Percentiles rank a stretch among this genome's conserved stretches.
phyloP scores from a whole-genome alignment of 2,888 invertebrate genomes.

The Cheilosia pagana region DNA sequence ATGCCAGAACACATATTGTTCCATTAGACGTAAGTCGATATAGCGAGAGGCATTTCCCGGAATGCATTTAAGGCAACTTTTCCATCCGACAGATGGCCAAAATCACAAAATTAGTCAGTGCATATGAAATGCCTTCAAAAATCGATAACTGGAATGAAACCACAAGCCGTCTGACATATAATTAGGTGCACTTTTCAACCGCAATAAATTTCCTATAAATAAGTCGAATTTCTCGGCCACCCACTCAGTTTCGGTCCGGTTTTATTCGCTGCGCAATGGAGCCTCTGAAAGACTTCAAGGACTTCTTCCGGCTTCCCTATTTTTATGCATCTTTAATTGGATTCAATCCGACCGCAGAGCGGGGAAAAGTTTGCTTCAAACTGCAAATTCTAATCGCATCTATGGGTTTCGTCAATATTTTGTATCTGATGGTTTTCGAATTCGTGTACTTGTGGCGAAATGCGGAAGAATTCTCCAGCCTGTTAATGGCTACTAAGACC shows the following conservation, averaged over 20 bases:
- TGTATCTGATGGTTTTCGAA: conserved; percentile 33
- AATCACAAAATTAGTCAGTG: too few relatives aligned
- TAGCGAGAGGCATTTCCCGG: background rate
- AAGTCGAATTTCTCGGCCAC: background rate
- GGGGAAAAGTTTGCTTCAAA: too few relatives aligned
- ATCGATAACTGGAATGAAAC: too few relatives aligned
- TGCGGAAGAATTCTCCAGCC: conserved; percentile 77
- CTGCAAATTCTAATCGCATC: too few relatives aligned
- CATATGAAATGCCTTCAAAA: background rate
- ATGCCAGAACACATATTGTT: conserved; percentile 30
- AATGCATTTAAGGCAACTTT: too few relatives aligned
- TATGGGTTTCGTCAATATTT: too few relatives aligned
- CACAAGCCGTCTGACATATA: background rate
- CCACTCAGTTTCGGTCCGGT: background rate
- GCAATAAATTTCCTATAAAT: background rate
- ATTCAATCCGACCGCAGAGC: too few relatives aligned
- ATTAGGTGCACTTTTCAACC: background rate
- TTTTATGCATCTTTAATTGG: conserved; percentile 32
- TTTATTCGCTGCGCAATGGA: too few relatives aligned
- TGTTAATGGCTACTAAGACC: conserved; percentile 75
- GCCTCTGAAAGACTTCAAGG: conserved; percentile 24
- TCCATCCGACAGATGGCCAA: background rate
- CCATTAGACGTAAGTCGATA: conserved; percentile 20
- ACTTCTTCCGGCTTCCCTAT: conserved; percentile 48
- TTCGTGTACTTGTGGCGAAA: conserved; percentile 74